Evolutionary conservation across 1,140 invertebrate species (phyloP).

Genomic region (Manduca sexta): DNA sequence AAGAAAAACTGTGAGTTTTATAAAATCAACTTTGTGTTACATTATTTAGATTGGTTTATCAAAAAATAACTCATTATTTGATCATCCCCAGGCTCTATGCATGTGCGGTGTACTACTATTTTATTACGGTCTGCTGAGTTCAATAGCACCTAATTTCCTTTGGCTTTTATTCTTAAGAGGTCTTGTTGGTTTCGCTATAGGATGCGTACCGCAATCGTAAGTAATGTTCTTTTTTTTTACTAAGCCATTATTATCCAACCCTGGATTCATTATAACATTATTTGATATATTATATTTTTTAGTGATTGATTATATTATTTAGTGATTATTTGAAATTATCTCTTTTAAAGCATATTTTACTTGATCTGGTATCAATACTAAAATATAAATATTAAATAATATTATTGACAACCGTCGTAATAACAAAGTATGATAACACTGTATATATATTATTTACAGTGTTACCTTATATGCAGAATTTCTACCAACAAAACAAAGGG

Average conservation of each 20-base stretch:
- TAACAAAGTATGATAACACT: too few species aligned
- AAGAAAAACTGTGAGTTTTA: conserved; percentile 82
- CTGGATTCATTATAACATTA: conserved; percentile 1
- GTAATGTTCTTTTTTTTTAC: conserved; percentile 49
- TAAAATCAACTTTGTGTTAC: background rate
- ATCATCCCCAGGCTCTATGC: conserved; percentile 81
- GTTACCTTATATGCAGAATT: conserved; percentile 98
- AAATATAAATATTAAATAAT: too few species aligned
- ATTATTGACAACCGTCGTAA: too few species aligned
- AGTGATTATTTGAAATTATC: too few species aligned
- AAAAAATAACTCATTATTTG: background rate
- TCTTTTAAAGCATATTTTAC: too few species aligned
- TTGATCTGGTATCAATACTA: too few species aligned
- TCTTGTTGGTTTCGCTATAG: conserved; percentile 96
- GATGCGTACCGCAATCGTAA: conserved; percentile 97
- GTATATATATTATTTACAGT: conserved; percentile 70
- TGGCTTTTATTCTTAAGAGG: conserved; percentile 93
- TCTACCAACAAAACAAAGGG: conserved; percentile 92
- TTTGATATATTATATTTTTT: too few species aligned
- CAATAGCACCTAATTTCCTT: conserved; percentile 92
- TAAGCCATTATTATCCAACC: too few species aligned
- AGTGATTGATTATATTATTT: too few species aligned
- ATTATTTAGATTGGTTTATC: too few species aligned
- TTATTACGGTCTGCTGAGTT: conserved; percentile 92
- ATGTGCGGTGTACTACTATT: conserved; percentile 91